Evolutionary conservation across 1,140 invertebrate genomes (phyloP).

Genomic region (Drosophila grimshawi): DNA sequence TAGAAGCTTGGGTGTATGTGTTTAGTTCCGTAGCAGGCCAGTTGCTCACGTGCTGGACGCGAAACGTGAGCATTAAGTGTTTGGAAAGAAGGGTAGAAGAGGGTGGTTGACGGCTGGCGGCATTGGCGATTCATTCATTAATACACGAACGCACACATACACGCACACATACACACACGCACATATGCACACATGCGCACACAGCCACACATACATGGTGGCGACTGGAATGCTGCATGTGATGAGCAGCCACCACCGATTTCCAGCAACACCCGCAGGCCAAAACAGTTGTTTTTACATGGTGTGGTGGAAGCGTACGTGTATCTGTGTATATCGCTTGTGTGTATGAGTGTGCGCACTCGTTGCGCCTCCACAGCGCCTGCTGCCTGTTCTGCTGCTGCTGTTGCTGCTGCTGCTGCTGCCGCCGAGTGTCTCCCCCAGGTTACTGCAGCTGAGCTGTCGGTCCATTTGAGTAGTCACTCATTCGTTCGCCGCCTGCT

Average conservation of each 20-base stretch:
- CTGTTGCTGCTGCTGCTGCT: conserved; percentile 33
- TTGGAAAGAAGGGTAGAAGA: conserved; percentile 1
- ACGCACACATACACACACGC: conserved; percentile 14
- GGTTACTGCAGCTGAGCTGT: conserved; percentile 69
- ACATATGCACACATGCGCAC: no score
- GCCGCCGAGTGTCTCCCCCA: conserved; percentile 42
- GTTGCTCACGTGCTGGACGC: conserved; percentile 47
- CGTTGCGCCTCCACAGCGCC: conserved; percentile 73
- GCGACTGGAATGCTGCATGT: conserved; percentile 71
- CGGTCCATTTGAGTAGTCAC: conserved; percentile 80
- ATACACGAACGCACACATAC: conserved; percentile 65
- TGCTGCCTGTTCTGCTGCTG: conserved; percentile 51
- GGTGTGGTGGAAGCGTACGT: conserved; percentile 5
- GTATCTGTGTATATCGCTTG: conserved; percentile 16
- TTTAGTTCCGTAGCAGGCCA: conserved; percentile 15
- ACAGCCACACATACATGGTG: conserved; percentile 6
- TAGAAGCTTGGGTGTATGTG: conserved; percentile 3
- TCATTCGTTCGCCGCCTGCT: conserved; percentile 79
- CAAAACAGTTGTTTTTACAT: conserved; percentile 48
- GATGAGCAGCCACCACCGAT: conserved; percentile 59
- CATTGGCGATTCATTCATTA: conserved; percentile 80
- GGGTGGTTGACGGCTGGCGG: conserved; percentile 44
- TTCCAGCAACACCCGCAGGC: conserved; percentile 49
- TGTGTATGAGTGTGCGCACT: conserved; percentile 70
- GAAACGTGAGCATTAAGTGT: conserved; percentile 47